phyloP scores from a whole-genome alignment of 1,140 invertebrate genomes.

The Gryon sp. region DNA sequence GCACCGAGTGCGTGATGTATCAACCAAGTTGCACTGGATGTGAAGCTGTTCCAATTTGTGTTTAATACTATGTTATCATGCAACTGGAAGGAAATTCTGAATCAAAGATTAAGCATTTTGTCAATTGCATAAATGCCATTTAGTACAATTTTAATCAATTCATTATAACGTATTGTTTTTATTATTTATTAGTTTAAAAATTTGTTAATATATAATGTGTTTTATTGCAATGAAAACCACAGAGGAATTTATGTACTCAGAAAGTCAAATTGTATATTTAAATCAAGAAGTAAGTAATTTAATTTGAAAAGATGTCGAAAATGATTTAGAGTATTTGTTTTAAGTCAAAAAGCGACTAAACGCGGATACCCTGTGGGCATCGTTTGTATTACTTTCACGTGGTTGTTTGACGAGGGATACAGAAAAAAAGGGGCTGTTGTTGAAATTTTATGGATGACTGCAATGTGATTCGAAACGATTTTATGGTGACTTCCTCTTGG shows the following conservation, averaged over 20 bases:
- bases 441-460: slow-evolving; percentile 56
- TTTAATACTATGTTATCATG: slow-evolving; percentile 20
- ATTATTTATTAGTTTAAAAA: too few relatives aligned
- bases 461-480: slow-evolving; percentile 61
- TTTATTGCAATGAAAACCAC: too few relatives aligned
- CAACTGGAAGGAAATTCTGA: slow-evolving; percentile 21
- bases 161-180: not conserved
- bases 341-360: slow-evolving; percentile 29
- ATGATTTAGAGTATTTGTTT: slow-evolving; percentile 13
- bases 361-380: slow-evolving; percentile 29
- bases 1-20: slow-evolving; percentile 68
- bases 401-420: slow-evolving; percentile 32
- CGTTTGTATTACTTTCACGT: slow-evolving; percentile 58
- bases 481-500: slow-evolving; percentile 55
- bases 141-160: not conserved
- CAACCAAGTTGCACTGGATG: slow-evolving; percentile 72
- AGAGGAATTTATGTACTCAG: too few relatives aligned
- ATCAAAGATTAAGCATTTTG: slow-evolving; percentile 8
- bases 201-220: not conserved
- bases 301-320: not conserved
- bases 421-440: slow-evolving; percentile 53
- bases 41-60: slow-evolving; percentile 63
- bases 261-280: too few relatives aligned
- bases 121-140: slow-evolving; percentile 14
- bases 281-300: not conserved